Percentiles rank a stretch among this genome's conserved stretches.
Conservation (phyloP, 2,888 invertebrate genomes). For the Apodemia mormo region DNA sequence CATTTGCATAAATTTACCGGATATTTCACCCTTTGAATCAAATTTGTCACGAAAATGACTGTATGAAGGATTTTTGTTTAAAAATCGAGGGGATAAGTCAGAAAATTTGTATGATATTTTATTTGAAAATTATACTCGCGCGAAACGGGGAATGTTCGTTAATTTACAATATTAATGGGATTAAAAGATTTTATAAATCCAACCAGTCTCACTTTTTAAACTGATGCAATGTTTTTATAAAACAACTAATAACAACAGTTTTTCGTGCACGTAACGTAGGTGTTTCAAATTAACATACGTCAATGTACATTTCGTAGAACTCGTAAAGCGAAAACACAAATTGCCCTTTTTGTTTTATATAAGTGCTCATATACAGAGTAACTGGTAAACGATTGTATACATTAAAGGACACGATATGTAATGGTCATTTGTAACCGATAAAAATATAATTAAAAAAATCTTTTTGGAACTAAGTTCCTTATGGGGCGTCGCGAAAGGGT, state of each 20-base stretch:
- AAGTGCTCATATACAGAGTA: not conserved
- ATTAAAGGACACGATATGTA: too few species aligned
- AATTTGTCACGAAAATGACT: too few species aligned
- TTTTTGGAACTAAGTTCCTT: too few species aligned
- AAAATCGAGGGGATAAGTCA: too few species aligned
- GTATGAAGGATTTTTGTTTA: too few species aligned
- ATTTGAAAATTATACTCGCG: not conserved
- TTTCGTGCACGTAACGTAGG: not conserved
- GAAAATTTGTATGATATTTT: too few species aligned
- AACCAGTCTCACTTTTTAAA: not conserved
- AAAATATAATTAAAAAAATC: too few species aligned
- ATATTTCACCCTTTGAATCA: too few species aligned
- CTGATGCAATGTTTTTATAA: not conserved
- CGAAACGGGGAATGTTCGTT: not conserved
- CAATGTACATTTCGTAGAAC: not conserved
- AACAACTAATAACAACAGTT: slow-evolving; percentile 5
- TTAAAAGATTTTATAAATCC: not conserved
- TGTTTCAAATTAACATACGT: slow-evolving; percentile 2
- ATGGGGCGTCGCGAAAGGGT: too few species aligned
- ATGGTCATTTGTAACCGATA: too few species aligned
- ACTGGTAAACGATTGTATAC: too few species aligned
- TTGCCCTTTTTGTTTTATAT: not conserved
- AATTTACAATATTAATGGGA: not conserved
- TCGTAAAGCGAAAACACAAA: not conserved
- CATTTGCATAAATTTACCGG: too few species aligned